These are phyloP conservation scores for Andrena chrysosceles DNA, from an alignment of 2,888 invertebrate species.

Conservation along the genomic window DNA sequence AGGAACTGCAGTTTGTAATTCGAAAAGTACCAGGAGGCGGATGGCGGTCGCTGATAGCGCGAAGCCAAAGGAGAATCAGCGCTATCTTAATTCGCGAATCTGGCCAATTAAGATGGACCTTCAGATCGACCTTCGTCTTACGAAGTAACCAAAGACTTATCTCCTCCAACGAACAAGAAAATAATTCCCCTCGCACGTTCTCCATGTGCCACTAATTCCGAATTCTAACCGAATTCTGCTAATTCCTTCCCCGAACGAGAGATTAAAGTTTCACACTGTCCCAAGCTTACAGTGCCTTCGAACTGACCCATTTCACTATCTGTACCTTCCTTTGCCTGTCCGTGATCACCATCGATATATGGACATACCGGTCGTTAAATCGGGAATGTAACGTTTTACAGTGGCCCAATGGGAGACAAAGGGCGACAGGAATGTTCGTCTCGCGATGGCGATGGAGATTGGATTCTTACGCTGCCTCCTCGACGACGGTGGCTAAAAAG, in stretches of 20 bases:
- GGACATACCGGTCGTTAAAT: background rate
- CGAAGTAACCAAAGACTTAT: slow-evolving; percentile 18
- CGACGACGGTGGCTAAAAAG: slow-evolving; percentile 94
- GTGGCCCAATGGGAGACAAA: background rate
- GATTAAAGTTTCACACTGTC: background rate
- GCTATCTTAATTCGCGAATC: slow-evolving; percentile 67
- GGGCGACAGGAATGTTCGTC: slow-evolving; percentile 28
- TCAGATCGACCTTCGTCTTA: slow-evolving; percentile 40
- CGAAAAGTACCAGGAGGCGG: slow-evolving; percentile 6
- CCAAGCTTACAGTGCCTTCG: background rate
- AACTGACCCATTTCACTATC: background rate
- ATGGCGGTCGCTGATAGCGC: slow-evolving; percentile 17
- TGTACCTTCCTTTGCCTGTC: background rate
- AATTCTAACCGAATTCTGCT: slow-evolving; percentile 26
- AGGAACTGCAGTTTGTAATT: background rate
- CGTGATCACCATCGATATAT: background rate
- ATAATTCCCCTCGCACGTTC: background rate
- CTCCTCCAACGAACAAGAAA: slow-evolving; percentile 5
- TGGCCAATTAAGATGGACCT: slow-evolving; percentile 68
- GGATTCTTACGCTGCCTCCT: slow-evolving; percentile 91
- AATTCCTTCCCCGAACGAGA: background rate
- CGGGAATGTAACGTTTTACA: background rate
- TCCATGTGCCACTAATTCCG: background rate
- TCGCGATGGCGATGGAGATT: slow-evolving; percentile 3
- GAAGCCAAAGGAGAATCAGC: slow-evolving; percentile 52